Conservation (phyloP, 2,888 invertebrate species). For the Ariolimax columbianus region DNA sequence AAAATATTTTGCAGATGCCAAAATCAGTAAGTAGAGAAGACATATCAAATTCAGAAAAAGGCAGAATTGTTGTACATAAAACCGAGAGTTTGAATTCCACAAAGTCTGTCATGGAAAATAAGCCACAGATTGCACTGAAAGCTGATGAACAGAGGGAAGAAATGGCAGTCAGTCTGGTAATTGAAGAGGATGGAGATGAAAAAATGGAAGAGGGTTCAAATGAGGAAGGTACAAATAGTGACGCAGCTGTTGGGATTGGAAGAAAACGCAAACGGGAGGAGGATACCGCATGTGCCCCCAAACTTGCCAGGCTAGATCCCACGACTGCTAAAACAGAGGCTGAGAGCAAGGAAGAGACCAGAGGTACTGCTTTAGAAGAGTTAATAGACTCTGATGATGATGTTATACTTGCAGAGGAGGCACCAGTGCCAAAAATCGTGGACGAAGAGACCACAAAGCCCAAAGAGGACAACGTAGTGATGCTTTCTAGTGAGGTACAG, state of each 20-base stretch:
- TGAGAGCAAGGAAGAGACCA: background rate
- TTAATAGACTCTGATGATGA: background rate
- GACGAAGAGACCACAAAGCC: no score
- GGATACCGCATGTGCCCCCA: background rate
- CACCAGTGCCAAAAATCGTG: no score
- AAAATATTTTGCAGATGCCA: slow-evolving; percentile 23
- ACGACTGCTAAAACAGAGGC: background rate
- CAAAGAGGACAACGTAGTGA: background rate
- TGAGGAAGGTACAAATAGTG: background rate
- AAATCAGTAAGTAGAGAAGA: background rate
- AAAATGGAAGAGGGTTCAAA: background rate
- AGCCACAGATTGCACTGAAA: background rate
- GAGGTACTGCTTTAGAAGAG: background rate
- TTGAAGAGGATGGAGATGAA: background rate
- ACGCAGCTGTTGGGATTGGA: background rate
- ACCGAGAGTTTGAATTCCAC: background rate
- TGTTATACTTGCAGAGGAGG: background rate
- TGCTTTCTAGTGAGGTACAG: slow-evolving; percentile 5
- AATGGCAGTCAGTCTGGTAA: background rate
- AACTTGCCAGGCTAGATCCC: background rate
- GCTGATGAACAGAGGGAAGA: background rate
- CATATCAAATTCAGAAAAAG: background rate
- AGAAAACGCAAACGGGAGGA: slow-evolving; percentile 4
- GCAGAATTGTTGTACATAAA: background rate
- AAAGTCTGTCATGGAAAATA: background rate